Evolutionary conservation across 2,113 vertebrate species (phyloP).

Genomic region (Nycticorax nycticorax): DNA sequence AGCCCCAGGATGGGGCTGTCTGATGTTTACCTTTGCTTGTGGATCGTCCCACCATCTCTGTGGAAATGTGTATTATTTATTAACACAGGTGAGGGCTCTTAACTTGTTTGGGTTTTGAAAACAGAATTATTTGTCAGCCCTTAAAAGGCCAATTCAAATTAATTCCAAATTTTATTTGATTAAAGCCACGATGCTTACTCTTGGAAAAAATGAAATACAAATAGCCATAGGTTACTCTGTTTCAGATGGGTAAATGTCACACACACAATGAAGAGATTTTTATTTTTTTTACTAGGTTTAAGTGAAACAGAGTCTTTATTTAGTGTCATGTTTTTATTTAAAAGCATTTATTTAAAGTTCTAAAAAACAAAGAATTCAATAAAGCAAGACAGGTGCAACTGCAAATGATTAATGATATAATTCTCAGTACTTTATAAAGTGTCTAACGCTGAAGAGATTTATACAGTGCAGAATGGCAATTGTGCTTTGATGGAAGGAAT

Average conservation of each 20-base stretch:
- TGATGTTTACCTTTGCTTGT: background rate
- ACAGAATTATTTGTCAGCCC: background rate
- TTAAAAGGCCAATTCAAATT: slow-evolving; percentile 1
- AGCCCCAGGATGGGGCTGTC: background rate
- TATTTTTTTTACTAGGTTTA: background rate
- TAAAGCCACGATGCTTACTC: background rate
- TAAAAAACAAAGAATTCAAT: slow-evolving; percentile 73
- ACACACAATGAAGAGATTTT: background rate
- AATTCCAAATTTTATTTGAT: slow-evolving; percentile 8
- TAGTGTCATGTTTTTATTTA: slow-evolving; percentile 70
- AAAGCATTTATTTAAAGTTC: slow-evolving; percentile 75
- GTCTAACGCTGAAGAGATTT: slow-evolving; percentile 67
- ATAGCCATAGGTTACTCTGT: background rate
- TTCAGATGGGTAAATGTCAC: slow-evolving; percentile 9
- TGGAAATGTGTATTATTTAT: background rate
- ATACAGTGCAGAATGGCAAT: slow-evolving; percentile 69
- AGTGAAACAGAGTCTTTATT: slow-evolving; percentile 59
- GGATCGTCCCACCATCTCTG: background rate
- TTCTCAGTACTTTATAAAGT: slow-evolving; percentile 73
- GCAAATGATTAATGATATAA: slow-evolving; percentile 75
- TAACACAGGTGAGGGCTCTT: background rate
- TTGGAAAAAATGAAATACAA: slow-evolving; percentile 6
- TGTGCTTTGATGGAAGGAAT: slow-evolving; percentile 70
- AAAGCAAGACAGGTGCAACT: slow-evolving; percentile 62
- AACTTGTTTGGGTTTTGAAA: background rate